These are phyloP conservation scores for Anabacerthia variegaticeps DNA, from an alignment of 2,797 vertebrate genomes.

Conservation along the genomic window DNA sequence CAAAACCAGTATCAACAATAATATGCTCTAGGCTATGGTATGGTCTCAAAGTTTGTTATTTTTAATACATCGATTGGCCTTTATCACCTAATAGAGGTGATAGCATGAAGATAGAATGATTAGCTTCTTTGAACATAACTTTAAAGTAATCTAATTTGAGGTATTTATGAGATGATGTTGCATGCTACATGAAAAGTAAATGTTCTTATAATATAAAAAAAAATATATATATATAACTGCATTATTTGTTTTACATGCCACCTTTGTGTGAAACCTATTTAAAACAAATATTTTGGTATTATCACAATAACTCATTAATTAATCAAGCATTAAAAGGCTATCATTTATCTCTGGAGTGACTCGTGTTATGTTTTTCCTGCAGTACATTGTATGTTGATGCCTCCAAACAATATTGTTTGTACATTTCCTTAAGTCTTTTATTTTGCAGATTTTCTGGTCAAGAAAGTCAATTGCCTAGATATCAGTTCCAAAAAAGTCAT, in stretches of 20 bases:
- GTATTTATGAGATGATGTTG: not conserved
- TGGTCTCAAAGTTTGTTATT: conserved; percentile 8
- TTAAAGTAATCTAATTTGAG: not conserved
- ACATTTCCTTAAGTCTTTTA: not conserved
- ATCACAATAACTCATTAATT: not conserved
- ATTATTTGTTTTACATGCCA: not conserved
- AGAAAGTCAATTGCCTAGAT: not conserved
- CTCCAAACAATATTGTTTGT: not conserved
- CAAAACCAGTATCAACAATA: not conserved
- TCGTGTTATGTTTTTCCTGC: not conserved
- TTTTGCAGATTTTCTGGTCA: not conserved
- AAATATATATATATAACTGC: not conserved
- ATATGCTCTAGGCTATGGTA: not conserved
- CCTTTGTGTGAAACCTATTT: not conserved
- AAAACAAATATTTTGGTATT: not conserved
- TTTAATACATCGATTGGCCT: conserved; percentile 5
- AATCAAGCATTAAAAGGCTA: not conserved
- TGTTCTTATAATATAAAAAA: not conserved
- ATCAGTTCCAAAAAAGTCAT: not conserved
- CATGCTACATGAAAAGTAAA: not conserved
- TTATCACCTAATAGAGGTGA: conserved; percentile 29
- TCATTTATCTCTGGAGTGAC: not conserved
- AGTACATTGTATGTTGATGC: not conserved
- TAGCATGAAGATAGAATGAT: not conserved
- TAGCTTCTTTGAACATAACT: not conserved